Percentiles rank a stretch among this genome's conserved stretches.
Conservation (phyloP, 2,888 invertebrate genomes). For the Tanytarsus gracilentus region DNA sequence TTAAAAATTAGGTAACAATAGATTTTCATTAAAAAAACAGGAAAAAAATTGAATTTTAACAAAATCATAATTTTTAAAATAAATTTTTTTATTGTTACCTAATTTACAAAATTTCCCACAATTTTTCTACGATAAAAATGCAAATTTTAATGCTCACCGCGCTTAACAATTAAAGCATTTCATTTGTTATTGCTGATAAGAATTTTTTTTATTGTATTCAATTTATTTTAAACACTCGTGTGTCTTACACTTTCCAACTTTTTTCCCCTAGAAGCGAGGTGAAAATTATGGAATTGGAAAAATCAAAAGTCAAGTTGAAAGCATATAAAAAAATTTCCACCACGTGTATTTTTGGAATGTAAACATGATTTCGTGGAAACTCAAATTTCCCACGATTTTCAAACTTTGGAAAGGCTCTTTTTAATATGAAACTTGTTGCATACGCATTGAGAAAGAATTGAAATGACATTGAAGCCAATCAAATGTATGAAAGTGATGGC, state of each 20-base stretch:
- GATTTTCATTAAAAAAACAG: too few species aligned
- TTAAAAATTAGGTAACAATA: too few species aligned
- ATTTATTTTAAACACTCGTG: neutral
- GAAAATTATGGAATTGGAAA: neutral
- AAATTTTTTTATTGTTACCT: too few species aligned
- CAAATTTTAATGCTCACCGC: neutral
- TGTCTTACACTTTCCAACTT: neutral
- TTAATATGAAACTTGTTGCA: too few species aligned
- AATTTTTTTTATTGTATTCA: conserved; percentile 11
- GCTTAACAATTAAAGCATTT: conserved; percentile 24
- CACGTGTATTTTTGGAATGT: too few species aligned
- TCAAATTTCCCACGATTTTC: too few species aligned
- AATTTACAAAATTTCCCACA: neutral
- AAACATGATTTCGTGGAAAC: too few species aligned
- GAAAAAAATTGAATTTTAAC: neutral
- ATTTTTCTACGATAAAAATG: neutral
- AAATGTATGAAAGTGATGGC: neutral
- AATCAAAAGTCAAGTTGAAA: too few species aligned
- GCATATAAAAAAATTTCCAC: too few species aligned
- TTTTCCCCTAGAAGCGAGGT: neutral
- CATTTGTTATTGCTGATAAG: conserved; percentile 24
- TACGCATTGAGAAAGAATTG: neutral
- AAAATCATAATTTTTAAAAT: too few species aligned
- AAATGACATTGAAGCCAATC: neutral
- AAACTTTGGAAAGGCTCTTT: too few species aligned